Conservation (phyloP, 2,113 vertebrate species). For the Rhynchopsitta pachyrhyncha region DNA sequence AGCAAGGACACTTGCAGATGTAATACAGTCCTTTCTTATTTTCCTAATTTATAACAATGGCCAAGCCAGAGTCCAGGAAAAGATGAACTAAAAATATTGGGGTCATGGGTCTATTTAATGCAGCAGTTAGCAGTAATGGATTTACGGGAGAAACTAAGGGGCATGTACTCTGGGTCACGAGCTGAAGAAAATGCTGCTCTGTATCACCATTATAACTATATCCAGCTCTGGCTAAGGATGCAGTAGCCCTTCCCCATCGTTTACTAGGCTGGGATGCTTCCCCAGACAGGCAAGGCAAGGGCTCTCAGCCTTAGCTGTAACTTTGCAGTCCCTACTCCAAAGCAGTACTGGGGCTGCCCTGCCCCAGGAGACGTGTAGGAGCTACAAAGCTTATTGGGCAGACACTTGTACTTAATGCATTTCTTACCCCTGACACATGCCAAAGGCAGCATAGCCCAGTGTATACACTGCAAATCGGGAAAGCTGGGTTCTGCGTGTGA, state of each 20-base stretch:
- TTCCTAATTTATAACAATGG: slow-evolving; percentile 63
- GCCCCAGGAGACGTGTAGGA: not conserved
- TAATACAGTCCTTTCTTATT: slow-evolving; percentile 34
- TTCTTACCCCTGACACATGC: slow-evolving; percentile 2
- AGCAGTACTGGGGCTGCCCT: not conserved
- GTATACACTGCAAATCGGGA: not conserved
- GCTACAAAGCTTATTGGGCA: not conserved
- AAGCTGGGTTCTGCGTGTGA: not conserved
- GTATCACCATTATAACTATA: not conserved
- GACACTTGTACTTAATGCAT: slow-evolving; percentile 57
- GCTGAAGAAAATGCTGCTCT: slow-evolving; percentile 21
- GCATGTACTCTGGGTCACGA: slow-evolving; percentile 8
- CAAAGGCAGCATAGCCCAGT: not conserved
- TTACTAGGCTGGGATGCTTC: not conserved
- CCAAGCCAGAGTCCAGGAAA: slow-evolving; percentile 28
- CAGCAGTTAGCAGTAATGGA: slow-evolving; percentile 44
- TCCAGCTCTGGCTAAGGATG: not conserved
- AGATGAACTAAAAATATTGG: slow-evolving; percentile 64
- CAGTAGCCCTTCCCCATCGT: not conserved
- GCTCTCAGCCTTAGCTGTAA: not conserved
- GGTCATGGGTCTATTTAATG: slow-evolving; percentile 48
- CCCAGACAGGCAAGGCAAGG: not conserved
- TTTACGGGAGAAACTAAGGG: slow-evolving; percentile 53
- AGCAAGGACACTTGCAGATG: slow-evolving; percentile 48
- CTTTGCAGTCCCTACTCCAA: not conserved